phyloP scores from a whole-genome alignment of 2,113 vertebrate genomes.

The Tetraodon nigroviridis region DNA sequence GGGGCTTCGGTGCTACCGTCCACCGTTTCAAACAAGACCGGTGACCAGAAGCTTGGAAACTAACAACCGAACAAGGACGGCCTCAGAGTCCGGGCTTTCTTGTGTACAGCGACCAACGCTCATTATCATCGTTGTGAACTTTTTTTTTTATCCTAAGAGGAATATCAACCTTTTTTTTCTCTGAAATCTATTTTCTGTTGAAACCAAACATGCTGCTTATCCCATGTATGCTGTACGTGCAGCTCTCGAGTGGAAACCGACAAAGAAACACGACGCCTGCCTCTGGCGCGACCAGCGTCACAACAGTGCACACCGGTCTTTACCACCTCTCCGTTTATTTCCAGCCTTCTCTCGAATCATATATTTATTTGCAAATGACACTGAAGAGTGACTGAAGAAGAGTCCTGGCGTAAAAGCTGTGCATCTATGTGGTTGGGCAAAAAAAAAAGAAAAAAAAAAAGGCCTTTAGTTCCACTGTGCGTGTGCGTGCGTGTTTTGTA shows the following conservation, averaged over 20 bases:
- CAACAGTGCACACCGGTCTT: conserved; percentile 30
- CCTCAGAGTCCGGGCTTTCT: conserved; percentile 42
- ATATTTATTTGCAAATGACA: conserved; percentile 41
- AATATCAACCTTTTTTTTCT: conserved; percentile 16
- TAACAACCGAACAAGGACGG: conserved; percentile 50
- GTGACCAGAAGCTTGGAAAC: conserved; percentile 36
- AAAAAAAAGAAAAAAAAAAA: conserved; percentile 29
- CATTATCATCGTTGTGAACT: conserved; percentile 51
- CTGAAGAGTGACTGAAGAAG: conserved; percentile 30
- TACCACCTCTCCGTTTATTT: background rate
- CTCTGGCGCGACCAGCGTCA: conserved; percentile 5
- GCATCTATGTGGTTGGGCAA: conserved; percentile 36
- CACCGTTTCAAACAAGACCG: conserved; percentile 27
- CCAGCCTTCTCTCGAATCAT: conserved; percentile 44
- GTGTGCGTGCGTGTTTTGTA: conserved; percentile 49
- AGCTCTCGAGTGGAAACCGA: conserved; percentile 19
- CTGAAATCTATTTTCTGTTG: conserved; percentile 34
- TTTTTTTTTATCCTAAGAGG: conserved; percentile 49
- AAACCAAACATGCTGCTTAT: conserved; percentile 79
- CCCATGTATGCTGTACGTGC: conserved; percentile 69
- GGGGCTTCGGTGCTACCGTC: conserved; percentile 32
- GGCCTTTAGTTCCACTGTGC: conserved; percentile 45
- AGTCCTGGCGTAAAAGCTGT: conserved; percentile 40
- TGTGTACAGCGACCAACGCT: conserved; percentile 68
- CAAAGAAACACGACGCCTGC: too few relatives aligned